phyloP scores from a whole-genome alignment of 2,113 vertebrate genomes.

The Neoarius graeffei region DNA sequence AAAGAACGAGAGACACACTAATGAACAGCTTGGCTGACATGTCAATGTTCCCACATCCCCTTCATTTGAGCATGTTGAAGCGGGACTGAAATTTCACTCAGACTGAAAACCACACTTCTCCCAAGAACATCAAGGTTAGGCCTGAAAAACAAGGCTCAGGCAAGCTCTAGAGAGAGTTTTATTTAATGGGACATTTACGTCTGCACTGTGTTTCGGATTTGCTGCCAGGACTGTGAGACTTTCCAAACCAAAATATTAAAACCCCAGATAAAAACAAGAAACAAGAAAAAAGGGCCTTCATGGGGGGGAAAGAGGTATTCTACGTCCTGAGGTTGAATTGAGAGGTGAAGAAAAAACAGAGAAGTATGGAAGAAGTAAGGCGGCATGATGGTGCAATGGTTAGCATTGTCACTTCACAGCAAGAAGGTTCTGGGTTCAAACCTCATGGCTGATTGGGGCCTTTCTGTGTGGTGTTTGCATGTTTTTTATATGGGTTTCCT shows the following conservation, averaged over 20 bases:
- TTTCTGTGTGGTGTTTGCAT: too few relatives aligned
- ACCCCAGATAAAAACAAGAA: slow-evolving; percentile 16
- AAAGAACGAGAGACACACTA: slow-evolving; percentile 45
- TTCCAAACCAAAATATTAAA: slow-evolving; percentile 54
- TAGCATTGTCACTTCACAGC: too few relatives aligned
- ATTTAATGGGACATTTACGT: slow-evolving; percentile 67
- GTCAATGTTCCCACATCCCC: slow-evolving; percentile 47
- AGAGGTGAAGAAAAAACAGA: neutral
- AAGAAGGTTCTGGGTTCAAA: too few relatives aligned
- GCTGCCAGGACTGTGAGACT: slow-evolving; percentile 41
- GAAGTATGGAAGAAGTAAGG: neutral
- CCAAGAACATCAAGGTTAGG: slow-evolving; percentile 67
- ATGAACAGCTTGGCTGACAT: slow-evolving; percentile 44
- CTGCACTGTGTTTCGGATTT: slow-evolving; percentile 29
- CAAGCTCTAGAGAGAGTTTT: slow-evolving; percentile 61
- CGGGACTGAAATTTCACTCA: slow-evolving; percentile 63
- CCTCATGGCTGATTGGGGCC: too few relatives aligned
- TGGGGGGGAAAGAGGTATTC: neutral
- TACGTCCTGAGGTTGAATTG: neutral
- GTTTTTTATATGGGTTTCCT: too few relatives aligned
- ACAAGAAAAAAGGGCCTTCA: slow-evolving; percentile 16
- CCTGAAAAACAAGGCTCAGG: slow-evolving; percentile 59
- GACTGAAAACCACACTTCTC: slow-evolving; percentile 46
- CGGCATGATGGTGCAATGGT: too few relatives aligned
- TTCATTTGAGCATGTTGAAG: slow-evolving; percentile 50